Base-by-base conservation (phyloP, 2,797 vertebrate genomes). In the Cetoscarus ocellatus region DNA sequence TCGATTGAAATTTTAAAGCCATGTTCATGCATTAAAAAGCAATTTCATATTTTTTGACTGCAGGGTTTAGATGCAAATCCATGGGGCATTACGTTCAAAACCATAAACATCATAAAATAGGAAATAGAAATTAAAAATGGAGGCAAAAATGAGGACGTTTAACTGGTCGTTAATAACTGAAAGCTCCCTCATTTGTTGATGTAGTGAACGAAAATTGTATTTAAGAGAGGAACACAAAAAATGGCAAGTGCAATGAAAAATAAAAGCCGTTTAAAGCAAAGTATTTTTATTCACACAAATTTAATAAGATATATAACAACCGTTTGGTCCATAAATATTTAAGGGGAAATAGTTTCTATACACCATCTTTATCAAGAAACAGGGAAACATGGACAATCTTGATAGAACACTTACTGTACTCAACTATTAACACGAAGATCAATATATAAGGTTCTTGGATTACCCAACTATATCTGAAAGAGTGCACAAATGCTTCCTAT, bases 241-340 rank as follows among this genome's bases (percentile, higher is more conserved):
- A 94, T 94, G 93, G 91, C 78, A 88, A 89, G 92, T 91, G 94
- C 92, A 94, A 95, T 94, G 92, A 97, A 96, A 99, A 98, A 98
- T 96, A 98, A 98, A 97, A 98, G 95, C 96, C 96, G 92, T 96
- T 96, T 96, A 96, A 98, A 97, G 95, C 97, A 95, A 97, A 96
- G 95, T 96, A 94, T 94, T 99, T 95, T 99, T 99, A 98, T 99
- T 99, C 97, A 99, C 98, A 99, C 97, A 99, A 98, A 97, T 97
- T 98, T 97, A 98, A 98, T 98, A 96, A 96, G 96, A 97, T 98
- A 97, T 97, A 97, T 99, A 98, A 99, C 98, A 99, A 99, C 96
- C 96, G 97, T 98, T 99, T 99, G 97, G 98, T 99, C 98, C 98
- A 99, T 99, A 99, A 99, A 99, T 99, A 99, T 99, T 98, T 98